Evolutionary conservation across 1,140 invertebrate genomes (phyloP).

Genomic region (Ephestia elutella): DNA sequence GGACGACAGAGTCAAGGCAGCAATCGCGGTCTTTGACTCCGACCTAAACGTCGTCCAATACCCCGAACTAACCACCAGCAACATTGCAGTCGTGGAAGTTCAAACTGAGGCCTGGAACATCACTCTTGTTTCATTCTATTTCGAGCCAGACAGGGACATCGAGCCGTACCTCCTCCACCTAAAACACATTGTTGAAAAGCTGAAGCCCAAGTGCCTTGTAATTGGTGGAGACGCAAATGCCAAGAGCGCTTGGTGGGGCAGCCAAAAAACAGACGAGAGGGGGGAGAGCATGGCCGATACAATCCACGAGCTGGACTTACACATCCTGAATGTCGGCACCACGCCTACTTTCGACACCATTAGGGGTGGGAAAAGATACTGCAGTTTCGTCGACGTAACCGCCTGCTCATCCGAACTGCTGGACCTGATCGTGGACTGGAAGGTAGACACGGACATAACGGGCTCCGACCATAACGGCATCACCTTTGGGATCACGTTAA

Average conservation of each 20-base stretch:
- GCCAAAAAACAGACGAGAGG: constrained; percentile 15
- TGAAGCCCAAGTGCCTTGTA: background rate
- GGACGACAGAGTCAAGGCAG: no score
- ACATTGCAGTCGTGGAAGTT: constrained; percentile 11
- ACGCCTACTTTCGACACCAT: constrained; percentile 20
- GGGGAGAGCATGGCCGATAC: constrained; percentile 7
- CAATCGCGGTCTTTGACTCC: no score
- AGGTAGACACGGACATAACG: no score
- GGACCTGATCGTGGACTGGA: no score
- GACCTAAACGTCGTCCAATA: background rate
- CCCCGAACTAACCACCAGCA: constrained; percentile 10
- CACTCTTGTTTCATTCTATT: constrained; percentile 2
- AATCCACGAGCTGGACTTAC: constrained; percentile 9
- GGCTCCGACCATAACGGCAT: no score
- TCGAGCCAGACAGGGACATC: constrained; percentile 13
- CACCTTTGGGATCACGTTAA: no score
- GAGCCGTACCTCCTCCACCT: constrained; percentile 11
- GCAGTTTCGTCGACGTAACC: no score
- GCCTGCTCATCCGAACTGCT: no score
- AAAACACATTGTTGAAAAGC: background rate
- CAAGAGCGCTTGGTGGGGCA: constrained; percentile 12
- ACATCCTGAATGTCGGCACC: constrained; percentile 12
- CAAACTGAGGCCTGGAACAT: constrained; percentile 8
- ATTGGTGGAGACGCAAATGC: constrained; percentile 23
- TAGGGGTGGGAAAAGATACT: no score